These are phyloP conservation scores for Callaeas wilsoni DNA, from an alignment of 2,113 vertebrate species.

Conservation along the genomic window DNA sequence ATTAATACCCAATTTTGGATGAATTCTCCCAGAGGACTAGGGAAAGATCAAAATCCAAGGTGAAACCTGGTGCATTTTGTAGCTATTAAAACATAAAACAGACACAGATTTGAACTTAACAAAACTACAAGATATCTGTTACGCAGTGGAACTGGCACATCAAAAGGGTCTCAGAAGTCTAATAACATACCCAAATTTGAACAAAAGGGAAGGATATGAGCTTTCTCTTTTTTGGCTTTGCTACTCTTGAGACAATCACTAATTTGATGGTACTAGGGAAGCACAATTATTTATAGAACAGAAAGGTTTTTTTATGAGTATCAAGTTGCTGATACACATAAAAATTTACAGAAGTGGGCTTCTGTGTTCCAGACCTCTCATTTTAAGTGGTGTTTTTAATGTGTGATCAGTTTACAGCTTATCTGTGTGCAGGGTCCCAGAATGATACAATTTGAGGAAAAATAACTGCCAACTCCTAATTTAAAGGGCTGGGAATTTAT, in stretches of 20 bases:
- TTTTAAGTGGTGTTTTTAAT: neutral
- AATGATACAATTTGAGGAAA: neutral
- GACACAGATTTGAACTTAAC: neutral
- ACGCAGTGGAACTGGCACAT: neutral
- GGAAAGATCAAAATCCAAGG: neutral
- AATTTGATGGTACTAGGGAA: neutral
- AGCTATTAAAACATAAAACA: neutral
- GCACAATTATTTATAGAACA: neutral
- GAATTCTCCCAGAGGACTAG: neutral
- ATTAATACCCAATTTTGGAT: neutral
- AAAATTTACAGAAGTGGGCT: neutral
- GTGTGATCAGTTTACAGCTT: neutral
- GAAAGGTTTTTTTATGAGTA: neutral
- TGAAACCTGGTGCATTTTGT: neutral
- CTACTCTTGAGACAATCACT: neutral
- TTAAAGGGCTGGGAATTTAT: neutral
- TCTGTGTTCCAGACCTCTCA: neutral
- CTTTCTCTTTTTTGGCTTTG: neutral
- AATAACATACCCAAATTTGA: neutral
- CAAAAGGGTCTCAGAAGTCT: neutral
- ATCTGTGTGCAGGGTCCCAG: neutral
- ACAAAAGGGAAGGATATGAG: neutral
- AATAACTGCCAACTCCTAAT: neutral
- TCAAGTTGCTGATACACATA: neutral
- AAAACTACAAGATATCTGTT: neutral